Percentiles rank a stretch among this genome's conserved stretches.
These are phyloP conservation scores for Erannis defoliaria DNA, from an alignment of 2,888 invertebrate species.

Conservation along the genomic window DNA sequence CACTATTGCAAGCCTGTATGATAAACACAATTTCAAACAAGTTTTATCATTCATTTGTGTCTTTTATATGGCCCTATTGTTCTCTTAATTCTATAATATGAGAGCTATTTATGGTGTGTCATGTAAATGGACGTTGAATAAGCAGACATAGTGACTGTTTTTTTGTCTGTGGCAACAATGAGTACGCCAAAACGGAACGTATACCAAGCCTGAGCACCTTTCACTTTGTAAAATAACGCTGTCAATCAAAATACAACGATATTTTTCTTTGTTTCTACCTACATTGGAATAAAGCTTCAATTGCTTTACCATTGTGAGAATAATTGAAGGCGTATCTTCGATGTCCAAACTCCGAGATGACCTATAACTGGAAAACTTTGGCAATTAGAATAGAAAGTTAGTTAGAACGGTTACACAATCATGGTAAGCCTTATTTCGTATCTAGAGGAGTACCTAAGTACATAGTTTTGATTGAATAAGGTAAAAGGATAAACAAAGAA, in stretches of 20 bases:
- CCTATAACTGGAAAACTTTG: constrained; percentile 30
- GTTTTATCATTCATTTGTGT: too few relatives aligned
- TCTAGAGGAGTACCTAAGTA: background rate
- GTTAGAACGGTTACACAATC: background rate
- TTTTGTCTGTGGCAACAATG: constrained; percentile 22
- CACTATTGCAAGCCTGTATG: too few relatives aligned
- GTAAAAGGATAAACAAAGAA: too few relatives aligned
- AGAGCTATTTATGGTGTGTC: background rate
- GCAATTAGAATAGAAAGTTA: constrained; percentile 37
- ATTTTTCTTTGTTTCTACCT: constrained; percentile 20
- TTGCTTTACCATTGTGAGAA: constrained; percentile 23
- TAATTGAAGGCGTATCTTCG: constrained; percentile 36
- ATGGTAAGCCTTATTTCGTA: background rate
- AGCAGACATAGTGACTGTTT: constrained; percentile 6
- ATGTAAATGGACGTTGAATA: background rate
- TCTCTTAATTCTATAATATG: too few relatives aligned
- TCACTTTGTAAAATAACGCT: constrained; percentile 57
- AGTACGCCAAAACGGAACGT: constrained; percentile 57
- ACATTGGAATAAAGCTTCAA: constrained; percentile 28
- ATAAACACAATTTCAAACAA: too few relatives aligned
- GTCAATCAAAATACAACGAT: constrained; percentile 36
- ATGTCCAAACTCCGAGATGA: constrained; percentile 35
- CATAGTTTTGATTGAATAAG: background rate
- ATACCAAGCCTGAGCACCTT: constrained; percentile 51
- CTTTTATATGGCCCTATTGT: too few relatives aligned